Evolutionary conservation across 2,113 vertebrate species (phyloP).

Genomic region (human): DNA sequence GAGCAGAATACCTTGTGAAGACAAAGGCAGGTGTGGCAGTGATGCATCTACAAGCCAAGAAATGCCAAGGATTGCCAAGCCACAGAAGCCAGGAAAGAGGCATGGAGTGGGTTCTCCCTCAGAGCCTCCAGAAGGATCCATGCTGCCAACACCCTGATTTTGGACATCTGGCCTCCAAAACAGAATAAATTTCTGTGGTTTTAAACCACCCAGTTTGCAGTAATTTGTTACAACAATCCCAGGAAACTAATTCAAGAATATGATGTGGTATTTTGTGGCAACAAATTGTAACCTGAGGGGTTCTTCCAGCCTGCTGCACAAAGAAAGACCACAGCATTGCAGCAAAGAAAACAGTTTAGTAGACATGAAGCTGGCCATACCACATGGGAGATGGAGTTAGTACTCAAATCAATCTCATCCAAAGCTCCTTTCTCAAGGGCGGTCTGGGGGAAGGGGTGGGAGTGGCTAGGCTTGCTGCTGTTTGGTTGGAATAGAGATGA

Average conservation of each 20-base stretch:
- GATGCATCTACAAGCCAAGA: too few species aligned
- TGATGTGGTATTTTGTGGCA: background rate
- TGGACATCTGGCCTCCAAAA: background rate
- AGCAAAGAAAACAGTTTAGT: too few species aligned
- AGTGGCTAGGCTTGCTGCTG: too few species aligned
- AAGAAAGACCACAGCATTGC: too few species aligned
- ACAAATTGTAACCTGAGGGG: background rate
- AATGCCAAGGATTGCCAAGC: background rate
- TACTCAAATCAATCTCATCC: too few species aligned
- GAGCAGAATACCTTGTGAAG: background rate
- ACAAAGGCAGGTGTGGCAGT: background rate
- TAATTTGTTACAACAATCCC: background rate
- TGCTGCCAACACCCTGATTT: background rate
- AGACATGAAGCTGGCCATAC: too few species aligned
- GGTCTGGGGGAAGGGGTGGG: too few species aligned
- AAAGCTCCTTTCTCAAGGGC: too few species aligned
- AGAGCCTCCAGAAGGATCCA: background rate
- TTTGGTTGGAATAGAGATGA: too few species aligned
- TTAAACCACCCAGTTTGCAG: background rate
- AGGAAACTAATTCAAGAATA: background rate
- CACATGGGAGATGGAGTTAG: too few species aligned
- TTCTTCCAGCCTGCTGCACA: too few species aligned
- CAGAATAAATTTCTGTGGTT: background rate
- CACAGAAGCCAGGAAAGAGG: background rate
- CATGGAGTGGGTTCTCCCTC: background rate